Evolutionary conservation across 1,140 invertebrate species (phyloP), one percentile per base, ranked within the genome.

Genomic region (Drosophila ananassae): DNA sequence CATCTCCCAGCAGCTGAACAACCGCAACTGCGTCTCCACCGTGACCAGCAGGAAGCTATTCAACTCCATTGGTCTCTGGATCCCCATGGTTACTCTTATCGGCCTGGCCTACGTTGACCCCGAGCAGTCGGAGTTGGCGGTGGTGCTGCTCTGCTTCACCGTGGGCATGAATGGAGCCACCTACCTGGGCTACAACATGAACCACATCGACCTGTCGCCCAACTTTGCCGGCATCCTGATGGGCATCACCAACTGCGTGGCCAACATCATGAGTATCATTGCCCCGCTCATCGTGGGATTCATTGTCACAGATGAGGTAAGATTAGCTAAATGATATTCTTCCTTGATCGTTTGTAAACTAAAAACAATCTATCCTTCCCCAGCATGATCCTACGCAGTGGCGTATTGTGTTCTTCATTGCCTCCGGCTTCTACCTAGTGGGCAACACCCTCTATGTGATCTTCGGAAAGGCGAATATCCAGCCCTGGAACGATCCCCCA

Each of bases 101-200:
- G 93, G 91, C 0, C 89, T 96, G 9, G 32, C 93, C 93, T 2
- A 95, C 95, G 93, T 96, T 93, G 92, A 60, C 93, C 60, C 83
- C 0, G 75, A 91, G 32, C 56, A 94, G 56, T 89, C 92, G 13
- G 90, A 78, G 2, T 52, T 94, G 28, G 95, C 95, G 0, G 94
- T 96, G 2, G 77, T 81, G 0, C 89, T 96, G 21, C 91, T 96
- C 0, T 93, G 95, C 0, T 74, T 95, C 0, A 95, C 96, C 1
- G 96, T 97, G 5, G 95, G 96, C 2, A 92, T 96, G 3, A 97
- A 97, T 69, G 95, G 96, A 8, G 95, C 95, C 30, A 94, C 95
- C 48, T 96, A 95, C 79, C 94, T 95, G 47, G 97, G 97, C 7
- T 93, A 92, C 79, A 92, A 95, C 79, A 93, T 95, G 25, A 95